These are phyloP conservation scores for Poicephalus meyeri DNA, from an alignment of 2,113 vertebrate species.

Conservation along the genomic window DNA sequence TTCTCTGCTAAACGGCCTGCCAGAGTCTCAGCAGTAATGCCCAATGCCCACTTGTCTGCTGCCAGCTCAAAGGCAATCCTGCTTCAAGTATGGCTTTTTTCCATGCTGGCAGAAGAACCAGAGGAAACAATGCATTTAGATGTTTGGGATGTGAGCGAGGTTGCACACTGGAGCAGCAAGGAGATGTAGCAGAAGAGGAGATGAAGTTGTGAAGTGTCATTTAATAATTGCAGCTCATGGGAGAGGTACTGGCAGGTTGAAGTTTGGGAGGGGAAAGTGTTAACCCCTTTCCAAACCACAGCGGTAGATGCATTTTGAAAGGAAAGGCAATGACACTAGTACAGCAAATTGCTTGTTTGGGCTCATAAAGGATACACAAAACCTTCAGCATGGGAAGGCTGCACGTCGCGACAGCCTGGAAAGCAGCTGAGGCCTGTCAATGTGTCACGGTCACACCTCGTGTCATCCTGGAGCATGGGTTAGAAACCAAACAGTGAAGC, in stretches of 20 bases:
- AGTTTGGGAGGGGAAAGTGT: background rate
- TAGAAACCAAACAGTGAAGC: background rate
- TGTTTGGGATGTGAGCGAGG: slow-evolving; percentile 39
- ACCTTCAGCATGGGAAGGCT: accelerated
- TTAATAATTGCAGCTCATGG: slow-evolving; percentile 59
- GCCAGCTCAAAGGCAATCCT: slow-evolving; percentile 74
- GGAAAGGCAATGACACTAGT: background rate
- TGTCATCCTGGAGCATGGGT: accelerated
- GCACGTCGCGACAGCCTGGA: background rate
- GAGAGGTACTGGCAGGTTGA: background rate
- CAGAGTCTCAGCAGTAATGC: slow-evolving; percentile 73
- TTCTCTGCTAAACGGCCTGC: slow-evolving; percentile 74
- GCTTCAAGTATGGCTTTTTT: slow-evolving; percentile 68
- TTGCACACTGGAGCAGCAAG: slow-evolving; percentile 50
- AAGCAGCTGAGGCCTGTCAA: accelerated
- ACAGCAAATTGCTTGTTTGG: background rate
- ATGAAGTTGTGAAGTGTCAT: slow-evolving; percentile 64
- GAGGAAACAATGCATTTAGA: slow-evolving; percentile 65
- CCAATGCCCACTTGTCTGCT: slow-evolving; percentile 71
- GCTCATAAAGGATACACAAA: background rate
- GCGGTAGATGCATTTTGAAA: background rate
- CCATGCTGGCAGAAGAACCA: slow-evolving; percentile 68
- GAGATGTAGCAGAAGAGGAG: slow-evolving; percentile 66
- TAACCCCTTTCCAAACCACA: background rate
- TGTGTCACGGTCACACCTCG: background rate